phyloP scores from a whole-genome alignment of 2,113 vertebrate genomes.

The Oceanites oceanicus region DNA sequence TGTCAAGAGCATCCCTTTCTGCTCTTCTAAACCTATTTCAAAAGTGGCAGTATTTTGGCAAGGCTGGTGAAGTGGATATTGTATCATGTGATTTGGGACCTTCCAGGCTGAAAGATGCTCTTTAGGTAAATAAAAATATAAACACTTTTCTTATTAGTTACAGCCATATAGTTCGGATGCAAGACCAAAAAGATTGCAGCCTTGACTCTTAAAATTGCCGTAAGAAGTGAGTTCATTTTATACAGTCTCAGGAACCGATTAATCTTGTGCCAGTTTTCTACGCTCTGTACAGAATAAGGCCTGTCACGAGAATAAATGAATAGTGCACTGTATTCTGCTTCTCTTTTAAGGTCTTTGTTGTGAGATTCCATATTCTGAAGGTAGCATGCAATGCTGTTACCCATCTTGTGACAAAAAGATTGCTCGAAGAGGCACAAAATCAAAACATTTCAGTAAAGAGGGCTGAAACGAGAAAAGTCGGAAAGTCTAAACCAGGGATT shows the following conservation, averaged over 20 bases:
- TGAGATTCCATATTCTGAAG: conserved; percentile 58
- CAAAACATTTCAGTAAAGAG: conserved; percentile 37
- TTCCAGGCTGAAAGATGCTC: neutral
- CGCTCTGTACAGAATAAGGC: conserved; percentile 37
- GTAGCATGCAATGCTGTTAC: conserved; percentile 54
- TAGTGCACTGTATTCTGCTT: conserved; percentile 33
- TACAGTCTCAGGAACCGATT: conserved; percentile 65
- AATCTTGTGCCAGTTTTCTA: conserved; percentile 65
- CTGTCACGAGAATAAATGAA: conserved; percentile 75
- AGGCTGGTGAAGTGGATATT: neutral
- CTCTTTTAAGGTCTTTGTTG: conserved; percentile 57
- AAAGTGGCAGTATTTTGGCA: conserved; percentile 3
- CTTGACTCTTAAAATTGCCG: conserved; percentile 24
- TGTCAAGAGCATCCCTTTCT: neutral
- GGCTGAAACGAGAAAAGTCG: neutral
- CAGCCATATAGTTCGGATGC: neutral
- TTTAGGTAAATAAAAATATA: conserved; percentile 22
- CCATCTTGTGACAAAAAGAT: conserved; percentile 48
- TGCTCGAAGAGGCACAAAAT: conserved; percentile 49
- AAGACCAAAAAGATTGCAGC: neutral
- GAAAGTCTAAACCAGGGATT: neutral
- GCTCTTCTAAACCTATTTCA: neutral
- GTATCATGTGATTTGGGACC: neutral
- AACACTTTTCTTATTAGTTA: conserved; percentile 5
- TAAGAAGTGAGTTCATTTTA: conserved; percentile 34